Evolutionary conservation across 2,888 invertebrate genomes (phyloP), one percentile per base, ranked within the genome.

Genomic region (Cerastis rubricosa): DNA sequence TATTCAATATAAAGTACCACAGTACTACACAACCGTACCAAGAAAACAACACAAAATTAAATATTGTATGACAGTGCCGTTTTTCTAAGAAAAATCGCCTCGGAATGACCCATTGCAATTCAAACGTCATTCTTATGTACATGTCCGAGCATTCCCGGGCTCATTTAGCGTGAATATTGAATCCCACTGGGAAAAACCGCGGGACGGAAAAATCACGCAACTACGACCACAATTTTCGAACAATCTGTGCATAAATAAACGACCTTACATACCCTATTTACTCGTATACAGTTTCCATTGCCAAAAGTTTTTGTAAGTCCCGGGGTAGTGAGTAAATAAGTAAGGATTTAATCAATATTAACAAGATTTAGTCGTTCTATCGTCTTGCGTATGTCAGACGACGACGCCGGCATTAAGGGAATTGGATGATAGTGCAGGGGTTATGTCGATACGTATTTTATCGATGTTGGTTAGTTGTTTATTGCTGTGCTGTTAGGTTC

Each of bases 401-500:
- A 85, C 90, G 86, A 89, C 61, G 85, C 80, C 67, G 81, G 86
- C 92, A 92, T 92, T 93, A 91, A 86, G 90, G 90, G 91, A 91
- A 92, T 93, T 92, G 92, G 85, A 83, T 76, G 76, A 76, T 91
- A 91, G 89, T 85, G 92, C 85, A 82, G 90, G 74, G 84, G 76
- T 19, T n/a, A 67, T 83, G 83, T 88, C 87, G 89, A 89, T 85
- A n/a, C 70, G 80, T 76, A 74, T 76, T 79, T 78, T 86, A 83
- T 86, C 86, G 85, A 86, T 84, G 77, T 78, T 73, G 7, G 65
- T 19, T 35, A 22, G 47, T 69, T 70, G 45, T 72, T 71, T 80
- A 84, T 63, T 17, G 25, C 7, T 51, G 25, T 1, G 49, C 9
- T 65, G 22, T 45, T 29, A 6, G 19, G 17, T 54, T 70, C 22